Evolutionary conservation across 2,113 vertebrate genomes (phyloP), one percentile per base, ranked within the genome.

Genomic region (Archocentrus centrarchus): DNA sequence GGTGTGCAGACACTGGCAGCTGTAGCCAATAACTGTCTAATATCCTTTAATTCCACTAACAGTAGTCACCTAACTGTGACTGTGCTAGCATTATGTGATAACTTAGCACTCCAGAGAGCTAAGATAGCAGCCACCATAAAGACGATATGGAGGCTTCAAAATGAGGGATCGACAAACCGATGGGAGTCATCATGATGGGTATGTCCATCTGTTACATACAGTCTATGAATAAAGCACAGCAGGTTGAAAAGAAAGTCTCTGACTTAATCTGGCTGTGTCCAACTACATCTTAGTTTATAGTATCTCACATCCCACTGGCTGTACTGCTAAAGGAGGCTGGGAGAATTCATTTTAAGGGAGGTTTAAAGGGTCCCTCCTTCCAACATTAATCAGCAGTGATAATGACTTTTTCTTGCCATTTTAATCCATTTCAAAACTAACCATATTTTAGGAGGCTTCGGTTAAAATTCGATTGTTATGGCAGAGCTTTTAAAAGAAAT

Each of bases 321-420:
- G 32, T n/a, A 11, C 24, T 55, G 58, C 76, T 30, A 39, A 57
- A 77, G 24, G 62, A 75, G 59, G 11, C 27, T 20, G n/a, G 55
- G 58, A 59, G 22, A 63, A 84, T 73, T 79, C 1, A 3, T 81
- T 86, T 84, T 59, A 89, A 62, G 11, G 3, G 59, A 66, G 5
- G 73, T 84, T 80, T 84, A 85, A 88, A 86, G 77, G 17, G 11
- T 77, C 61, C 59, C 62, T 18, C 44, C 77, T 59, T 77, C 24
- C 35, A 76, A 63, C 62, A 82, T 89, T 84, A 87, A 85, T 91
- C 86, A 87, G 18, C 75, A 13, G 53, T 0, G 58, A 80, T 62
- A 58, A 37, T 20, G 53, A 63, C 24, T 27, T 30, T 59, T 41
- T 20, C n/a, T 37, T n/a, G 10, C 61, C 24, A 68, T 44, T 75